Conservation (phyloP, 2,113 vertebrate genomes). For the Oenanthe melanoleuca region DNA sequence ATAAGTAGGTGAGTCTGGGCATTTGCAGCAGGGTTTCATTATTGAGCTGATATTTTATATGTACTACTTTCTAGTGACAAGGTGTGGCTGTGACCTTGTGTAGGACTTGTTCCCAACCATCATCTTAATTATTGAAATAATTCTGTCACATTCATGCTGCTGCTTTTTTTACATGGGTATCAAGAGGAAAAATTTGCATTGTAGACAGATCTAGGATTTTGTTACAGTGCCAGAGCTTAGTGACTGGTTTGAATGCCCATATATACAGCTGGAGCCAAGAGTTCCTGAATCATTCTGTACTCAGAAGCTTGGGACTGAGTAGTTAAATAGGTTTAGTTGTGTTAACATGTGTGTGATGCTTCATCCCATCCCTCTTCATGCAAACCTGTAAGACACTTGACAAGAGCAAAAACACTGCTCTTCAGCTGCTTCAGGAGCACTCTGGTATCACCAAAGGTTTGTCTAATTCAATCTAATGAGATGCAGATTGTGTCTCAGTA, state of each 20-base stretch:
- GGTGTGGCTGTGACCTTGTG: background rate
- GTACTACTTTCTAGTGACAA: background rate
- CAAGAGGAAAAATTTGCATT: background rate
- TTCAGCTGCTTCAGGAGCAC: background rate
- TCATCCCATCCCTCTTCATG: background rate
- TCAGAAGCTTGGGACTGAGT: background rate
- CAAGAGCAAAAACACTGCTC: background rate
- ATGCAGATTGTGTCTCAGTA: background rate
- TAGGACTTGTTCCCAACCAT: background rate
- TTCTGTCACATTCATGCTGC: background rate
- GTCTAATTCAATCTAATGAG: background rate
- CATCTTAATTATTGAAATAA: background rate
- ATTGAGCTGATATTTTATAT: background rate
- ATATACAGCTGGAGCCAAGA: background rate
- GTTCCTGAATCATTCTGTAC: background rate
- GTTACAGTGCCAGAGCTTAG: background rate
- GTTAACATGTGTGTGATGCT: background rate
- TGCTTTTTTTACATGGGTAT: background rate
- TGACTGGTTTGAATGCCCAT: background rate
- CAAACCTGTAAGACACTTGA: background rate
- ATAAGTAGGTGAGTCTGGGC: background rate
- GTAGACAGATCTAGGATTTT: background rate
- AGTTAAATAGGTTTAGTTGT: background rate
- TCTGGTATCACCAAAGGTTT: background rate
- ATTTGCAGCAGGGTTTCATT: background rate